These are phyloP conservation scores for Delphinapterus leucas DNA, from an alignment of 2,113 vertebrate species.

Conservation along the genomic window DNA sequence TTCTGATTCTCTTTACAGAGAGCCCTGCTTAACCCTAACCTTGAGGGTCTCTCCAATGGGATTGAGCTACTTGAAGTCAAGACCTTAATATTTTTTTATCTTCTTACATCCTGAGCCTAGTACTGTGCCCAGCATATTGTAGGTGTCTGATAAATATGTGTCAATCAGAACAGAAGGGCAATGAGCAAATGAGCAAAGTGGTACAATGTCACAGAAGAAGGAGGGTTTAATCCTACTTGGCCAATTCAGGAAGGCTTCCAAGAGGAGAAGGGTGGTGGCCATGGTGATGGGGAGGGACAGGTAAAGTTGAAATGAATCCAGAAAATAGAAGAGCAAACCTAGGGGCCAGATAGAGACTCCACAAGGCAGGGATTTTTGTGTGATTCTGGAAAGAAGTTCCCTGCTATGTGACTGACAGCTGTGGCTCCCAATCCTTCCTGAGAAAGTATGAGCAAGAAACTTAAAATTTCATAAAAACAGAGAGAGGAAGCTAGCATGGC, in stretches of 20 bases:
- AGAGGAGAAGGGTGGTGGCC: background rate
- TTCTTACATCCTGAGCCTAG: background rate
- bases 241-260: background rate
- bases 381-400: background rate
- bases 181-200: background rate
- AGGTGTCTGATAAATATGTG: background rate
- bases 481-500: background rate
- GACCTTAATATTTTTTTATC: background rate
- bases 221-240: background rate
- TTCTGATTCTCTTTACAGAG: background rate
- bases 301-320: background rate
- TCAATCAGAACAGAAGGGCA: background rate
- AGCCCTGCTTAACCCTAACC: background rate
- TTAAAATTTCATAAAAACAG: background rate
- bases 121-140: background rate
- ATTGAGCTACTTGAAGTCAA: background rate
- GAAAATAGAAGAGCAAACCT: background rate
- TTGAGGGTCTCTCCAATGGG: background rate
- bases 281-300: background rate
- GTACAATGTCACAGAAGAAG: background rate
- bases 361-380: background rate
- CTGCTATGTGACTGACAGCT: background rate
- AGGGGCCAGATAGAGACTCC: background rate
- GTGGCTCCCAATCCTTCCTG: background rate
- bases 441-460: background rate